Base-by-base conservation (phyloP, 2,888 invertebrate genomes). In the Napeogenes inachia region DNA sequence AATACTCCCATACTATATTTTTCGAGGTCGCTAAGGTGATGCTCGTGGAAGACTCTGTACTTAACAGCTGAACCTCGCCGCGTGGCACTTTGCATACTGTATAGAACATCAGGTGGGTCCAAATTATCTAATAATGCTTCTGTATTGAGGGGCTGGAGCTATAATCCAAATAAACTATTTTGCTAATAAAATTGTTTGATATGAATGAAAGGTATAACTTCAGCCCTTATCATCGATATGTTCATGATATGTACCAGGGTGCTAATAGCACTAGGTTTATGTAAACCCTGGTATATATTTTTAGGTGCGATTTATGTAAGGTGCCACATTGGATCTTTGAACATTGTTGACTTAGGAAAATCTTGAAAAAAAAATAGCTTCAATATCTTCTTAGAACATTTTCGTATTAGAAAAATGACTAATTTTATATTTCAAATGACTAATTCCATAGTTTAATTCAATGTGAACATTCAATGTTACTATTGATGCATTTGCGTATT, bases 1-100 rank as follows among this genome's bases (percentile, higher is more conserved):
- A 99, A 89, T 99, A 99, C 83, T 97, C 97, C 4, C 98, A 99
- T 86, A 94, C 94, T 75, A 95, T 98, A 80, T 98, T 98, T 90
- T 97, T 95, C 80, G 96, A 97, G 91, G 98, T 98, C 63, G 97
- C 98, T 66, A 96, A 95, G 84, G 93, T 95, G 68, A 94, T 96
- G 32, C 87, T 96, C 47, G 68, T 91, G 2, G 83, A 84, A 8
- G 87, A 90, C 78, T 67, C 79, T 0, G 77, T 73, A 6, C 79
- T 90, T 45, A 71, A 70, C 74, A 85, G 88, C 81, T 85, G 90
- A 91, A 76, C 21, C 10, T 42, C 30, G 67, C 71, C 68, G 12
- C 2, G 78, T 78, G 82, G 78, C 76, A 75, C 82, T 79, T 82
- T 81, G 77, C 79, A 75, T 63, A 68, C 72, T 69, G 75, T 82